Conservation (phyloP, 2,888 invertebrate genomes). For the Sarcophaga variegata region DNA sequence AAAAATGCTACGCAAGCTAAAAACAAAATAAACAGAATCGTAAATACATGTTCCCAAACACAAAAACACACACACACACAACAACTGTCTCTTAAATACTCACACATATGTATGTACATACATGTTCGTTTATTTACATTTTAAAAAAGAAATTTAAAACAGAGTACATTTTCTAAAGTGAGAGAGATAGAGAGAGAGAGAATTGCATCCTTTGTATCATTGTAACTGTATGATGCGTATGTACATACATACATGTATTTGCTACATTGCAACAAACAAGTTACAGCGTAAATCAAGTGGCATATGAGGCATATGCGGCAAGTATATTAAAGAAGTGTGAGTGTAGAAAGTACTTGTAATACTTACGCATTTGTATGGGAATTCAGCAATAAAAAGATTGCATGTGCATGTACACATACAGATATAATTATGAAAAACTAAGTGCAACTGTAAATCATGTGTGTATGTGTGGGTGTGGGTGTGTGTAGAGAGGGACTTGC, state of each 20-base stretch:
- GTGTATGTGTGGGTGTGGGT: too few species aligned
- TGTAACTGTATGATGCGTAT: neutral
- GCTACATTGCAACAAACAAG: conserved; percentile 12
- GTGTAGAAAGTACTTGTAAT: conserved; percentile 49
- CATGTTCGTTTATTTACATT: neutral
- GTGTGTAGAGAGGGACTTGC: neutral
- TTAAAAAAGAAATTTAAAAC: neutral
- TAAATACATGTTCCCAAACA: conserved; percentile 28
- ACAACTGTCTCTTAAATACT: neutral
- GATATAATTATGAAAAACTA: neutral
- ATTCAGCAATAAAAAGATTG: conserved; percentile 28
- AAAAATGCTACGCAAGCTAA: conserved; percentile 58
- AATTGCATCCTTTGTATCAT: conserved; percentile 28
- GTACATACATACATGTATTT: too few species aligned
- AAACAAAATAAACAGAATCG: conserved; percentile 53
- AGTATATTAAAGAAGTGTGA: conserved; percentile 9
- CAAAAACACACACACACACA: neutral
- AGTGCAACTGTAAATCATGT: too few species aligned
- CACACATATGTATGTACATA: neutral
- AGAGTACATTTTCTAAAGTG: neutral
- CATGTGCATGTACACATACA: neutral
- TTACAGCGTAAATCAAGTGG: conserved; percentile 3
- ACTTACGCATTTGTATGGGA: conserved; percentile 65
- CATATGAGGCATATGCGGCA: neutral
- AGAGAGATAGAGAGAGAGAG: neutral